Base-by-base conservation (phyloP, 2,113 vertebrate genomes). In the Caretta caretta region DNA sequence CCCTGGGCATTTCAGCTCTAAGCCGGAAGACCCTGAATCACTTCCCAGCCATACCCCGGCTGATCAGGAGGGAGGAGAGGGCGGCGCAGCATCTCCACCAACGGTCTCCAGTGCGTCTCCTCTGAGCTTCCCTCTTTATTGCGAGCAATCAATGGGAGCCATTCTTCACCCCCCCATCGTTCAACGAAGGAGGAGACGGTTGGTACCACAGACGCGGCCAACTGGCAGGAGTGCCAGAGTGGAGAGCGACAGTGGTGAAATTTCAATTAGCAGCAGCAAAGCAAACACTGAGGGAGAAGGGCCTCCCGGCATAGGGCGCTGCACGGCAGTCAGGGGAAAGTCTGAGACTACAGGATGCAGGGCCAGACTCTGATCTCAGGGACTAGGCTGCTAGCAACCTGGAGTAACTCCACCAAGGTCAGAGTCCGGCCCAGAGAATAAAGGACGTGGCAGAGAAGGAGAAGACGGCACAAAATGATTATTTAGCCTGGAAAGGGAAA, bases 81-180 rank as follows among this genome's bases (percentile, higher is more conserved):
- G 57, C 17, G 5, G 65, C 19, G 6, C 35, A n/a, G 31, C 31
- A 20, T 65, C 69, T 54, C 51, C 48, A 29, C 85, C n/a, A 17
- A 75, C 31, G 79, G 31, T 46, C 72, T 14, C 35, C 38, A 19
- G 29, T 3, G 81, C 27, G 19, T 80, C 81, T 59, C 48, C 48
- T 84, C 65, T 49, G 53, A 84, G 48, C 1, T 11, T 46, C 46
- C 54, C 38, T 56, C 35, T 57, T 35, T 22, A 49, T 16, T 4
- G 19, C 6, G 17, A 69, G 50, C 27, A 9, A 91, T 97, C 97
- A 98, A 97, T 94, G 76, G 90, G 87, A 87, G 80, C 93, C 95
- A 97, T 97, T 98, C 97, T 97, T 97, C 92, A 95, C 80, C 80
- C 59, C 59, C 89, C 88, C 46, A 51, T 80, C 76, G 80, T 89